A percentile compares a stretch with the other conserved stretches of the same genome.
Evolutionary conservation across 1,140 invertebrate species (phyloP).

Genomic region (Nymphalis io): DNA sequence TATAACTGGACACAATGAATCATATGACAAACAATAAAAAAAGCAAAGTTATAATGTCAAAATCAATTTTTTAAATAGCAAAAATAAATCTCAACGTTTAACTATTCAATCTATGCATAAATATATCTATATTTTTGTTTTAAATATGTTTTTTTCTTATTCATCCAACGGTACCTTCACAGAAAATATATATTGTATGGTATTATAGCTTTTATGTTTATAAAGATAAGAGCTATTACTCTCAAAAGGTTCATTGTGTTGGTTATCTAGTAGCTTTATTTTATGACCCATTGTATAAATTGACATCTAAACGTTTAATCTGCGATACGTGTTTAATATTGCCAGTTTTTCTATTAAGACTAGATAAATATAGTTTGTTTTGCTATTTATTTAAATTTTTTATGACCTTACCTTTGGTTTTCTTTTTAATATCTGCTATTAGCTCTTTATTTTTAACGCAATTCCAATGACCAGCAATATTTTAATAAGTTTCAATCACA

Average conservation of each 20-base stretch:
- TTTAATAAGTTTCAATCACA: too few species aligned
- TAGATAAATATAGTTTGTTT: neutral
- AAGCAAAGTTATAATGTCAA: too few species aligned
- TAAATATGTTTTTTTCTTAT: neutral
- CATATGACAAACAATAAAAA: too few species aligned
- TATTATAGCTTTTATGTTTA: neutral
- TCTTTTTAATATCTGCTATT: too few species aligned
- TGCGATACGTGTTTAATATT: slow-evolving; percentile 12
- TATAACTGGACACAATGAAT: too few species aligned
- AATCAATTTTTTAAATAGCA: neutral
- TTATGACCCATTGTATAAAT: slow-evolving; percentile 17
- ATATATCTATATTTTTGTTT: neutral
- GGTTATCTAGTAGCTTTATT: slow-evolving; percentile 12
- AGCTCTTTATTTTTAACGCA: too few species aligned
- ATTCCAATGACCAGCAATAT: too few species aligned
- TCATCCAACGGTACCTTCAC: neutral
- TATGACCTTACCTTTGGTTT: neutral
- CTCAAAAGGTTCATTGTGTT: neutral
- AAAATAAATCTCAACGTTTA: neutral
- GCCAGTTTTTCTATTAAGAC: neutral
- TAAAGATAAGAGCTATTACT: neutral
- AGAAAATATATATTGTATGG: neutral
- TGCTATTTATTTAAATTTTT: neutral
- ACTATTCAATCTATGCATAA: neutral
- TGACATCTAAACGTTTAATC: slow-evolving; percentile 22